Conservation (phyloP, 2,888 invertebrate species). For the Diogma glabrata region DNA sequence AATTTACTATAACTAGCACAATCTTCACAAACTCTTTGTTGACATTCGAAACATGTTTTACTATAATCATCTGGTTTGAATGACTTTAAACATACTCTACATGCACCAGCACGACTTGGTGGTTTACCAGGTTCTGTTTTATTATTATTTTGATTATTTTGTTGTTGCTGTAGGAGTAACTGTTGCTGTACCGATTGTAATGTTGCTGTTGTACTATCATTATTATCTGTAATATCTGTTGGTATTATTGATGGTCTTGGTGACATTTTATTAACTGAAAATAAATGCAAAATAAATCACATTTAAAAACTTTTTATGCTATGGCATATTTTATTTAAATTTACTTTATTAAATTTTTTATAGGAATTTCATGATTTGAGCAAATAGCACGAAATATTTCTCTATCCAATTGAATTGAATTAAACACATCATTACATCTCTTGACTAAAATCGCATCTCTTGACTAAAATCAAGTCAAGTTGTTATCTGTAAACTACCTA, state of each 20-base stretch:
- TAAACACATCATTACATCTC: too few relatives aligned
- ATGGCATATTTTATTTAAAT: too few relatives aligned
- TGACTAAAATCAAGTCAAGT: too few relatives aligned
- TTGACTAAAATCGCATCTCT: too few relatives aligned
- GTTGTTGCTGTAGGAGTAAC: conserved; percentile 41
- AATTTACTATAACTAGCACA: conserved; percentile 85
- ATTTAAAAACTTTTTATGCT: too few relatives aligned
- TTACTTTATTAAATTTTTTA: too few relatives aligned
- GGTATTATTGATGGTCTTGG: conserved; percentile 49
- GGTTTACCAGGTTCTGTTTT: conserved; percentile 57
- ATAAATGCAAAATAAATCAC: not conserved
- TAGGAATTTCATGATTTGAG: too few relatives aligned
- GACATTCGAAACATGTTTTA: conserved; percentile 80
- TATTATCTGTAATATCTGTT: conserved; percentile 34
- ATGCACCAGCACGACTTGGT: conserved; percentile 64
- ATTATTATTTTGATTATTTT: conserved; percentile 14
- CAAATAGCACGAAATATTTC: too few relatives aligned
- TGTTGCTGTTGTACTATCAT: conserved; percentile 37
- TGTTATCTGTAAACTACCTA: too few relatives aligned
- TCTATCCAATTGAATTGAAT: too few relatives aligned
- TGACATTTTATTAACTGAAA: conserved; percentile 58
- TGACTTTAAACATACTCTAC: conserved; percentile 75
- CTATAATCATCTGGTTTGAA: conserved; percentile 81
- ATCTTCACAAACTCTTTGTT: conserved; percentile 84
- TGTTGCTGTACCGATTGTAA: conserved; percentile 38